Conservation (phyloP, 2,888 invertebrate species). For the Creontiades dilutus region DNA sequence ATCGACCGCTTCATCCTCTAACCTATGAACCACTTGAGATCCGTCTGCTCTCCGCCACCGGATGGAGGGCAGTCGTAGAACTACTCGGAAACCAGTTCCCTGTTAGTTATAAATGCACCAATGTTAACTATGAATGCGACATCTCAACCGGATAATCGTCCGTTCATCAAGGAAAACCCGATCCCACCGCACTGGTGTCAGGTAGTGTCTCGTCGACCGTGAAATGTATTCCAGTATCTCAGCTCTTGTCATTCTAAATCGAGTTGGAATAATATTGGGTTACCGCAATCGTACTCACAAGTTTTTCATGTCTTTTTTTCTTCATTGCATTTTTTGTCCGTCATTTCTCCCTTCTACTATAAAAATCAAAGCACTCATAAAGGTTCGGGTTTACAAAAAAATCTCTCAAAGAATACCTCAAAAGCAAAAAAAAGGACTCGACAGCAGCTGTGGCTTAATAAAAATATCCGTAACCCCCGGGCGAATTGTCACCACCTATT, state of each 20-base stretch:
- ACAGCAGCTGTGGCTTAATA: constrained; percentile 25
- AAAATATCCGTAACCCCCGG: neutral
- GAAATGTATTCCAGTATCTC: constrained; percentile 47
- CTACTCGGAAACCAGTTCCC: constrained; percentile 20
- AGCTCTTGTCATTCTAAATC: constrained; percentile 58
- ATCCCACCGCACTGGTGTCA: constrained; percentile 42
- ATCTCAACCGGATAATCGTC: constrained; percentile 51
- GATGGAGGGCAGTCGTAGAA: constrained; percentile 5
- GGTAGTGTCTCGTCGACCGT: constrained; percentile 43
- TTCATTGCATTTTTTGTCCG: neutral
- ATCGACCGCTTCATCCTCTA: constrained; percentile 3
- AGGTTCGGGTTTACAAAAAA: neutral
- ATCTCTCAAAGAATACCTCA: neutral
- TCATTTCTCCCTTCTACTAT: neutral
- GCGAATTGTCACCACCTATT: constrained; percentile 37
- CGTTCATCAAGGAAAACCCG: constrained; percentile 25
- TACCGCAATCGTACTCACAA: constrained; percentile 45
- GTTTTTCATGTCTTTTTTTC: constrained; percentile 11
- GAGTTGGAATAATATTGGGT: constrained; percentile 62
- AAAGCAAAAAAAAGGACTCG: neutral
- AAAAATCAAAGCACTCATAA: neutral
- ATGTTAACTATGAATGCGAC: constrained; percentile 28
- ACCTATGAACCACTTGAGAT: constrained; percentile 34
- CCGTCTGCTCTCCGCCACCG: neutral
- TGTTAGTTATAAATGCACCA: constrained; percentile 41